These are phyloP conservation scores for Chironomus tentans DNA, from an alignment of 2,888 invertebrate species.

Conservation along the genomic window DNA sequence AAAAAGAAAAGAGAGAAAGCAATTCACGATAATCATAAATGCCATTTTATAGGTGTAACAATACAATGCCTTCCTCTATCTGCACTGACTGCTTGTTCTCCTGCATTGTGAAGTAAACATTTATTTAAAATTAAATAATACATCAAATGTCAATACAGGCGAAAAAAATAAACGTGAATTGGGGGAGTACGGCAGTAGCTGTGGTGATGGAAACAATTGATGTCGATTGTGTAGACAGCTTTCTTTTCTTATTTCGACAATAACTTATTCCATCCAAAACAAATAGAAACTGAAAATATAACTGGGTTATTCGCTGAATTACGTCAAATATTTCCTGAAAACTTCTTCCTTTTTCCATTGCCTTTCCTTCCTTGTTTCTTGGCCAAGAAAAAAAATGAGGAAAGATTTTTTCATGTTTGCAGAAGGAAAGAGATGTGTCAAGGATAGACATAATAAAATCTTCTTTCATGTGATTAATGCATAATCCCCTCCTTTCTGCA, in stretches of 20 bases:
- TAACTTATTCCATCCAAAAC: no score
- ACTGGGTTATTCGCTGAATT: no score
- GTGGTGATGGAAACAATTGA: no score
- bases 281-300: no score
- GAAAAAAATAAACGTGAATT: background rate
- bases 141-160: background rate
- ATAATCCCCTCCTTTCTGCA: background rate
- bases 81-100: background rate
- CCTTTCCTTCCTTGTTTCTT: no score
- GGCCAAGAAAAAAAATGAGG: no score
- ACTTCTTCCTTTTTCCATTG: no score
- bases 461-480: background rate
- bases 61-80: background rate
- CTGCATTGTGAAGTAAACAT: background rate
- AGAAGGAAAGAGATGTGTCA: background rate
- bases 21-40: background rate
- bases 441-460: background rate
- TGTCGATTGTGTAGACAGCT: no score
- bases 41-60: constrained; percentile 7
- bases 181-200: no score
- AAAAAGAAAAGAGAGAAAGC: background rate
- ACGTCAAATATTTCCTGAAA: no score
- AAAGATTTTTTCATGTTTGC: no score
- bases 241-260: no score
- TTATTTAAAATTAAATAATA: background rate